Evolutionary conservation across 2,888 invertebrate genomes (phyloP).

Genomic region (Tachystola acroxantha): DNA sequence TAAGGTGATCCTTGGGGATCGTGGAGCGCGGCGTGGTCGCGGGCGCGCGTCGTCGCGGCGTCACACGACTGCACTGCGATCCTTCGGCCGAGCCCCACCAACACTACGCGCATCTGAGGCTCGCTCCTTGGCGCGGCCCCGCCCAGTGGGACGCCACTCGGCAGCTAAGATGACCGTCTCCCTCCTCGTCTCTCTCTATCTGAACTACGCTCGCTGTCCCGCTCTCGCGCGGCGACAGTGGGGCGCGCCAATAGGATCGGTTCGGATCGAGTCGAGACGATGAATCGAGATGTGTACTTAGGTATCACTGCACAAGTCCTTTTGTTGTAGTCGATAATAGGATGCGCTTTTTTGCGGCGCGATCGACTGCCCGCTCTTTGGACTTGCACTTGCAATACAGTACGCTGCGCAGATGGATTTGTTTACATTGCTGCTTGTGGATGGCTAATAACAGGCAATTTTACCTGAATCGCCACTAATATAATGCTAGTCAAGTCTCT

Average conservation of each 20-base stretch:
- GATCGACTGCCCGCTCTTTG: constrained; percentile 56
- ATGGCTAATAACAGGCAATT: constrained; percentile 27
- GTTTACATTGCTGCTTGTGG: constrained; percentile 40
- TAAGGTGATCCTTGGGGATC: constrained; percentile 52
- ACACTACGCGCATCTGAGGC: constrained; percentile 81
- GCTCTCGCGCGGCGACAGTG: constrained; percentile 68
- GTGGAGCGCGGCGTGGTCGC: constrained; percentile 46
- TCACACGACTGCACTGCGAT: constrained; percentile 78
- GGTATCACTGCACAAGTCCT: constrained; percentile 77
- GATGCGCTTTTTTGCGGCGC: constrained; percentile 75
- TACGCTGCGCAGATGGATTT: constrained; percentile 25
- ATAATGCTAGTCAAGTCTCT: no score
- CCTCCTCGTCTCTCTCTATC: constrained; percentile 58
- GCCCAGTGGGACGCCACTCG: constrained; percentile 79
- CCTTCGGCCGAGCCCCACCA: constrained; percentile 80
- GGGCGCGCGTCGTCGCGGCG: constrained; percentile 68
- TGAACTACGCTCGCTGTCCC: constrained; percentile 43
- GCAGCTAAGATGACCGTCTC: constrained; percentile 73
- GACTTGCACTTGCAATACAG: constrained; percentile 18
- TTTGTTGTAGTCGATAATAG: constrained; percentile 78
- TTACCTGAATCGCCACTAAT: constrained; percentile 20
- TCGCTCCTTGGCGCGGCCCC: constrained; percentile 78
- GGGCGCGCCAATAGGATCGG: constrained; percentile 77
- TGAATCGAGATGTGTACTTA: constrained; percentile 79
- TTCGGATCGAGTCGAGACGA: constrained; percentile 76